phyloP scores from a whole-genome alignment of 2,113 vertebrate genomes.

The Phalacrocorax pelagicus region DNA sequence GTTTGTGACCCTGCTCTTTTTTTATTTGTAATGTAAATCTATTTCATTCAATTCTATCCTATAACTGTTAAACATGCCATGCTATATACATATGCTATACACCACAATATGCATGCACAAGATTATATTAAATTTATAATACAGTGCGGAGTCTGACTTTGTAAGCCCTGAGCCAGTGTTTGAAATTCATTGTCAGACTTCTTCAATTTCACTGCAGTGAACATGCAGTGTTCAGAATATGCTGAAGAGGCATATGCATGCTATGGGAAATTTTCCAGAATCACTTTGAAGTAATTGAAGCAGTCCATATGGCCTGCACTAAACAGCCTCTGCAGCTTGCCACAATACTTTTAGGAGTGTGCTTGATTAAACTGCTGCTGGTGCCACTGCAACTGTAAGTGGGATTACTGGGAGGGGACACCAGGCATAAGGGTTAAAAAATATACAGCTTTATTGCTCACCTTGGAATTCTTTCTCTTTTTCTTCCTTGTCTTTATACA shows the following conservation, averaged over 20 bases:
- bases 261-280: background rate
- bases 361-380: background rate
- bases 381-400: background rate
- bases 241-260: background rate
- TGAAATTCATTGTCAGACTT: background rate
- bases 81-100: too few relatives aligned
- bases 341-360: background rate
- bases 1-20: background rate
- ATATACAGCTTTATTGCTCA: background rate
- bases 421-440: background rate
- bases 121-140: background rate
- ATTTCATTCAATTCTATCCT: background rate
- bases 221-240: too few relatives aligned
- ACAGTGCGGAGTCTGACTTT: background rate
- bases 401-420: background rate
- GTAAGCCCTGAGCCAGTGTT: background rate
- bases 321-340: background rate
- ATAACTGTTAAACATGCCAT: background rate
- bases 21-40: background rate
- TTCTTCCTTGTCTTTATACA: background rate
- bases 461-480: background rate
- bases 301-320: background rate
- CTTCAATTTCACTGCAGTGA: background rate
- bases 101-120: fast-evolving
- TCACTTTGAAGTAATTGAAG: background rate